These are phyloP conservation scores for Lutjanus argentimaculatus DNA, from an alignment of 2,797 vertebrate genomes.

Conservation along the genomic window DNA sequence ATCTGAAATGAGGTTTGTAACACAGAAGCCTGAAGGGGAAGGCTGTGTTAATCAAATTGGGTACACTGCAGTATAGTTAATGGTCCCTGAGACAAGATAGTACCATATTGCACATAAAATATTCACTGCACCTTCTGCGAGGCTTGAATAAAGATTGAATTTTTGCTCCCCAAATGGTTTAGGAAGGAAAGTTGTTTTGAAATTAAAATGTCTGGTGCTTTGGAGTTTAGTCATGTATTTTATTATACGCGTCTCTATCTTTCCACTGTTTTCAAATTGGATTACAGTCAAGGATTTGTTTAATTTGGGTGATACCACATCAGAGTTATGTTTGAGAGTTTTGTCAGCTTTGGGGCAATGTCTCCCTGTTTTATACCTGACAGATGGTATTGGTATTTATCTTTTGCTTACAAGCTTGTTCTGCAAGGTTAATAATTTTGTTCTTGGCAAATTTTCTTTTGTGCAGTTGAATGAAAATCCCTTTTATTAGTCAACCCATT, in stretches of 20 bases:
- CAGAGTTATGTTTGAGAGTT: neutral
- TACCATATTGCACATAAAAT: constrained; percentile 74
- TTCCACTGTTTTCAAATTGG: constrained; percentile 14
- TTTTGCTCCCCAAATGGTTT: constrained; percentile 54
- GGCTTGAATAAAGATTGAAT: constrained; percentile 54
- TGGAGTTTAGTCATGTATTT: constrained; percentile 13
- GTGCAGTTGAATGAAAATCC: neutral
- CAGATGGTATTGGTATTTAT: neutral
- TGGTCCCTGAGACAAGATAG: constrained; percentile 49
- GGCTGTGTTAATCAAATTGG: constrained; percentile 59
- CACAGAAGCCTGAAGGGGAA: constrained; percentile 41
- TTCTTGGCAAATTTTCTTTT: constrained; percentile 6
- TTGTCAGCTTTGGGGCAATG: neutral
- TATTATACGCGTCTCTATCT: constrained; percentile 4
- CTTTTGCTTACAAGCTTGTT: neutral
- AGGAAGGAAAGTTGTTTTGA: constrained; percentile 25
- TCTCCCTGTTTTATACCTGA: neutral
- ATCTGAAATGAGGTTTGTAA: constrained; percentile 51
- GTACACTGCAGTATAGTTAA: constrained; percentile 49
- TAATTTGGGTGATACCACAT: constrained; percentile 15
- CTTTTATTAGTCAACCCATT: constrained; percentile 11
- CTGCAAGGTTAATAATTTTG: neutral
- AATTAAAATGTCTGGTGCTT: constrained; percentile 43
- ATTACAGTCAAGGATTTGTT: constrained; percentile 21
- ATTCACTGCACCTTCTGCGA: constrained; percentile 67